A percentile compares a stretch with the other conserved stretches of the same genome.
Conservation (phyloP, 2,888 invertebrate species). For the Trilocha varians region DNA sequence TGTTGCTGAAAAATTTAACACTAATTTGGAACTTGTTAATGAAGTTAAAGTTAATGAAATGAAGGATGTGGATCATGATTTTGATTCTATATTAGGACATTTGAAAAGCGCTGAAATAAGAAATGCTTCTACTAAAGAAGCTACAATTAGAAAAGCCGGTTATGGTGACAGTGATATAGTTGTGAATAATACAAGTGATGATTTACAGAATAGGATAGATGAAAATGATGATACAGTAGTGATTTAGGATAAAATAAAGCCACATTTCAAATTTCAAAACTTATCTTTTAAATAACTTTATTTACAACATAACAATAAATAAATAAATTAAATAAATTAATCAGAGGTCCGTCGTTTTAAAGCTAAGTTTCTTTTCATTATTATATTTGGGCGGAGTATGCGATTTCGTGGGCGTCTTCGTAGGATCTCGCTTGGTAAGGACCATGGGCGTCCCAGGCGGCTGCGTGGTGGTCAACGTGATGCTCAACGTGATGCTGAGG, state of each 20-base stretch:
- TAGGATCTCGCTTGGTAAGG: slow-evolving; percentile 76
- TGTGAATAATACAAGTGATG: neutral
- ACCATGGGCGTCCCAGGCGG: slow-evolving; percentile 71
- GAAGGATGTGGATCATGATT: slow-evolving; percentile 6
- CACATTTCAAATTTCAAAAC: slow-evolving; percentile 41
- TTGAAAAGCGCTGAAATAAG: slow-evolving; percentile 16
- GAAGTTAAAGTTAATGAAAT: slow-evolving; percentile 6
- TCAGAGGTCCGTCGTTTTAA: slow-evolving; percentile 57
- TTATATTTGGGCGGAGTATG: slow-evolving; percentile 72
- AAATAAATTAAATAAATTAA: slow-evolving; percentile 62
- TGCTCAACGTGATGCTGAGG: slow-evolving; percentile 82
- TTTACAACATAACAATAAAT: slow-evolving; percentile 62
- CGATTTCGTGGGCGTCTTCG: slow-evolving; percentile 73
- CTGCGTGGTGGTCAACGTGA: slow-evolving; percentile 74
- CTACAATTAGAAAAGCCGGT: too few relatives aligned
- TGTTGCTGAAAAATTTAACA: slow-evolving; percentile 22
- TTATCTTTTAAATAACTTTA: slow-evolving; percentile 55
- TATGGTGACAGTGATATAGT: neutral
- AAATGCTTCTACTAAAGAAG: too few relatives aligned
- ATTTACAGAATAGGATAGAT: slow-evolving; percentile 1
- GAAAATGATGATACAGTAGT: slow-evolving; percentile 11
- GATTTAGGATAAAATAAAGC: slow-evolving; percentile 24
- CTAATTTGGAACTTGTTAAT: slow-evolving; percentile 10
- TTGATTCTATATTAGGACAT: slow-evolving; percentile 13
- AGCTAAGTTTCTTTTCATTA: slow-evolving; percentile 25